These are phyloP conservation scores for Agonopterix subpropinquella DNA, from an alignment of 2,888 invertebrate genomes.

Conservation along the genomic window DNA sequence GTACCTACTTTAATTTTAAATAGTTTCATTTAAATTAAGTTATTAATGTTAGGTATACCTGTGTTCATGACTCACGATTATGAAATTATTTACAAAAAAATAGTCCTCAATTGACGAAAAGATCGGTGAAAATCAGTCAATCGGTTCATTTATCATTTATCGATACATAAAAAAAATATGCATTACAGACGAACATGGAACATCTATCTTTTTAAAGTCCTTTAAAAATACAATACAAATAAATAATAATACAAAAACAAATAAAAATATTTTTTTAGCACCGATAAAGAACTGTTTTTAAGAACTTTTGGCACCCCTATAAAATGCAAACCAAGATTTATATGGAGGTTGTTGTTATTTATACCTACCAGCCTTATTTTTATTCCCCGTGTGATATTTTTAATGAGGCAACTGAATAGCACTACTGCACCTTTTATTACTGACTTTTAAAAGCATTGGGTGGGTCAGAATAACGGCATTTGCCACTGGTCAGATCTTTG, in stretches of 20 bases:
- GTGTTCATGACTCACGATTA: too few species aligned
- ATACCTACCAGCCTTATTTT: conserved; percentile 63
- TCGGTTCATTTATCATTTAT: too few species aligned
- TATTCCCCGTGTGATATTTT: conserved; percentile 71
- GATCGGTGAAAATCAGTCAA: too few species aligned
- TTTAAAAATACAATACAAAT: too few species aligned
- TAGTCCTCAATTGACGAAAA: too few species aligned
- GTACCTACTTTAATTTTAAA: neutral
- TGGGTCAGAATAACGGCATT: conserved; percentile 35
- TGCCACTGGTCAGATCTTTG: conserved; percentile 26
- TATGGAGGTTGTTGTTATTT: conserved; percentile 63
- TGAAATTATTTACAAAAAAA: too few species aligned
- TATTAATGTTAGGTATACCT: neutral
- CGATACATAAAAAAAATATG: too few species aligned
- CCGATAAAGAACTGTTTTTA: too few species aligned
- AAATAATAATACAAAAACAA: too few species aligned
- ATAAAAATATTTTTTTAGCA: too few species aligned
- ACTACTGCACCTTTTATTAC: conserved; percentile 57
- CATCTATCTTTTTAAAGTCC: too few species aligned
- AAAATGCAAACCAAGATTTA: conserved; percentile 66
- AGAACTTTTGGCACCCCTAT: conserved; percentile 41
- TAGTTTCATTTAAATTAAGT: neutral
- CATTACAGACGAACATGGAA: too few species aligned
- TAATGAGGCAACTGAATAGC: conserved; percentile 68
- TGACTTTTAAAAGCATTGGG: conserved; percentile 56